phyloP scores from a whole-genome alignment of 64 coral and sea anemone genomes.

The Actinia tenebrosa region DNA sequence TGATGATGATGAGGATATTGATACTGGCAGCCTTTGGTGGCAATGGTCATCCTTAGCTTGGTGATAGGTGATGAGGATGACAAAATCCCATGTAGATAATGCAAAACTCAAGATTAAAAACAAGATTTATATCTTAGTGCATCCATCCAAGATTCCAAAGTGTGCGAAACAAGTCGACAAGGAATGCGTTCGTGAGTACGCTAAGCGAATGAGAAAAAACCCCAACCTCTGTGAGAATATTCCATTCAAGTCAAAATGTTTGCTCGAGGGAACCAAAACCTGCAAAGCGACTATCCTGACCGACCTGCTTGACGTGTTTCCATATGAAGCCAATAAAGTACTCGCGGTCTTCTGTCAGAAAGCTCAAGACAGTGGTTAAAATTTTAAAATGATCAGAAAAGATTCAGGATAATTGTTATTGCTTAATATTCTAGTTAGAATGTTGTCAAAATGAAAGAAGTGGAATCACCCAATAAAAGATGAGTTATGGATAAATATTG shows the following conservation, averaged over 20 bases:
- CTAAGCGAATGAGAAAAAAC: background rate
- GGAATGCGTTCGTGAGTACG: constrained; percentile 4
- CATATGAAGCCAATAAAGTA: constrained; percentile 11
- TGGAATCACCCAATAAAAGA: background rate
- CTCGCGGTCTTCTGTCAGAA: constrained; percentile 1
- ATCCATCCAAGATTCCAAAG: background rate
- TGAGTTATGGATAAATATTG: too few species aligned
- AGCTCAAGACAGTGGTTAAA: background rate
- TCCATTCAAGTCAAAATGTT: constrained; percentile 16
- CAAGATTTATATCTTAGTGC: background rate
- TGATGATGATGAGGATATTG: background rate
- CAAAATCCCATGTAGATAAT: background rate
- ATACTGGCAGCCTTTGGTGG: too few species aligned
- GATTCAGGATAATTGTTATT: background rate
- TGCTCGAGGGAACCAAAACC: background rate
- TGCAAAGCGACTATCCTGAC: background rate
- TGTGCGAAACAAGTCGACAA: background rate
- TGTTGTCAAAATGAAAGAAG: background rate
- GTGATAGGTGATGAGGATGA: background rate
- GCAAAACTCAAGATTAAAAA: background rate
- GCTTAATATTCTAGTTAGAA: background rate
- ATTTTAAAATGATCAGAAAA: background rate
- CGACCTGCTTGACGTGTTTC: constrained; percentile 12
- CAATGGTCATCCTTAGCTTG: too few species aligned
- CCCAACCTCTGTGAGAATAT: constrained; percentile 13